These are phyloP conservation scores for Labrus mixtus DNA, from an alignment of 2,113 vertebrate species.

Conservation along the genomic window DNA sequence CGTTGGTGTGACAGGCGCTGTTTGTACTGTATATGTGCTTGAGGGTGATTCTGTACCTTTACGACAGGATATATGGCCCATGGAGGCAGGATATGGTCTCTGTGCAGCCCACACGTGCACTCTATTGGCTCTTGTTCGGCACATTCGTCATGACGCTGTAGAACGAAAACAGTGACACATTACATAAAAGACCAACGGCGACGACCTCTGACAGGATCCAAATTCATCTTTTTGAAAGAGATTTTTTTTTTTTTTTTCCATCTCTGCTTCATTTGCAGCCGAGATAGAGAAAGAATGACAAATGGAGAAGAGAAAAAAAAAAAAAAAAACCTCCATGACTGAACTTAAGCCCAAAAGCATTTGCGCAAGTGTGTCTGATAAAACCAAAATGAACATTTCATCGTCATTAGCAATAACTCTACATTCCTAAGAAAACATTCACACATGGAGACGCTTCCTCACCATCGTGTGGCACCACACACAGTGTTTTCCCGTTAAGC, in stretches of 20 bases:
- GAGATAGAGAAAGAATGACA: not conserved
- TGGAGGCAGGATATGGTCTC: conserved; percentile 92
- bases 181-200: conserved; percentile 2
- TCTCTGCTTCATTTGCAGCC: not conserved
- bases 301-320: not conserved
- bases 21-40: conserved; percentile 26
- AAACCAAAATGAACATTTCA: conserved; percentile 1
- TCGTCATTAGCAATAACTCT: not conserved
- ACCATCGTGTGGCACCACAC: conserved; percentile 94
- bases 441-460: conserved; percentile 15
- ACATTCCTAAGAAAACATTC: not conserved
- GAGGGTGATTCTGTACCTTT: conserved; percentile 81
- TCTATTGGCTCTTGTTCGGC: conserved; percentile 77
- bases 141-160: conserved; percentile 91
- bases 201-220: conserved; percentile 17
- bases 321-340: not conserved
- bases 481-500: conserved; percentile 90
- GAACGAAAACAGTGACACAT: conserved; percentile 27
- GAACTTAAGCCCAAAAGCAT: not conserved
- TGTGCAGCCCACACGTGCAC: conserved; percentile 88
- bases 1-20: conserved; percentile 34
- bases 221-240: not conserved
- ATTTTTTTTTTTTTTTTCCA: not conserved
- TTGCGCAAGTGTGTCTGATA: not conserved
- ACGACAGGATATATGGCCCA: conserved; percentile 92